Evolutionary conservation across 2,113 vertebrate genomes (phyloP).

Genomic region (Clinocottus analis): DNA sequence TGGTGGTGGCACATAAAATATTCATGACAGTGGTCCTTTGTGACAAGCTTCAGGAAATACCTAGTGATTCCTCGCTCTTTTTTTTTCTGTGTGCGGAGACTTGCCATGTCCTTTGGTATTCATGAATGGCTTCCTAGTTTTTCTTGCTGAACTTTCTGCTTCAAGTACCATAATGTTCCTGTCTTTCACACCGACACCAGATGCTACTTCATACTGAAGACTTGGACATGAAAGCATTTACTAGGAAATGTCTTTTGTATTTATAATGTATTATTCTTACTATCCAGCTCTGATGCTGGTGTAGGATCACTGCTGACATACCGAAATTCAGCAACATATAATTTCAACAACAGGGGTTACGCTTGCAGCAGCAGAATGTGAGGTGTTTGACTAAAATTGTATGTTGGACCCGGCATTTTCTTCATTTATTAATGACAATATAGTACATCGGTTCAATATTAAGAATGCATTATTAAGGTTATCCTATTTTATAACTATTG

Average conservation of each 20-base stretch:
- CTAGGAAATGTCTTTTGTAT: constrained; percentile 12
- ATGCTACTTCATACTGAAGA: not conserved
- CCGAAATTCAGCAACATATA: not conserved
- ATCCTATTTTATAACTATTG: not conserved
- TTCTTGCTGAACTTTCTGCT: constrained; percentile 37
- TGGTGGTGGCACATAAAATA: constrained; percentile 59
- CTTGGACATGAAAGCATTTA: constrained; percentile 1
- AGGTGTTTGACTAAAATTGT: not conserved
- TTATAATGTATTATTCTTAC: constrained; percentile 10
- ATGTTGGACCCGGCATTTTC: not conserved
- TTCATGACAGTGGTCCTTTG: constrained; percentile 61
- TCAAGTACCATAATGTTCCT: constrained; percentile 10
- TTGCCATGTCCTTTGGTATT: constrained; percentile 54
- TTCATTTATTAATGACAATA: constrained; percentile 1
- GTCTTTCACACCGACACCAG: constrained; percentile 16
- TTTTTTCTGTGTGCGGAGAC: constrained; percentile 30
- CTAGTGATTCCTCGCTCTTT: constrained; percentile 31
- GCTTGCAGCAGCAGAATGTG: not conserved
- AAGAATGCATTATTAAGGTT: not conserved
- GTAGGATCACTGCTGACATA: not conserved
- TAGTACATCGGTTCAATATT: not conserved
- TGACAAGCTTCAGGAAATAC: constrained; percentile 53
- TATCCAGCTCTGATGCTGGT: constrained; percentile 12
- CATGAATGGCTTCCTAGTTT: constrained; percentile 44
- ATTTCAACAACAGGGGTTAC: constrained; percentile 9